phyloP scores from a whole-genome alignment of 2,797 vertebrate genomes.

The Percopsis omiscomaycus region DNA sequence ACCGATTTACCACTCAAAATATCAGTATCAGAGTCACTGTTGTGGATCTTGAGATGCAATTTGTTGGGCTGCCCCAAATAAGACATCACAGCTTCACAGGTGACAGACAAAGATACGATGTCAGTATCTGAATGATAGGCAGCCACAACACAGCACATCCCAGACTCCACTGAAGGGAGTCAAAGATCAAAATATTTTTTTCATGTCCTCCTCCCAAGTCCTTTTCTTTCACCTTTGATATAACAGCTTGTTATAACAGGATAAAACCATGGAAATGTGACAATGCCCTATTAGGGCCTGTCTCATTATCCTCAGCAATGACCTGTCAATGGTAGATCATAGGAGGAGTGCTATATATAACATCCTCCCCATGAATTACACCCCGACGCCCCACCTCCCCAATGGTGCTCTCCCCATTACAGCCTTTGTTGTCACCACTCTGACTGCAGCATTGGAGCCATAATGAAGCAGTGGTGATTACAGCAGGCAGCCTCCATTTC shows the following conservation, averaged over 20 bases:
- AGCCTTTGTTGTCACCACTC: constrained; percentile 58
- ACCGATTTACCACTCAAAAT: too few relatives aligned
- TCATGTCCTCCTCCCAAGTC: constrained; percentile 38
- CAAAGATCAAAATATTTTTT: constrained; percentile 50
- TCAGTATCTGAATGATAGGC: constrained; percentile 26
- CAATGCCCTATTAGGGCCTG: constrained; percentile 70
- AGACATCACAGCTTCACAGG: constrained; percentile 13
- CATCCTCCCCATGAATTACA: constrained; percentile 63
- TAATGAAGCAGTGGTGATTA: constrained; percentile 53
- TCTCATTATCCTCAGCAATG: constrained; percentile 67
- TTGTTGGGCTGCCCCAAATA: constrained; percentile 28
- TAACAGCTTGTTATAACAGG: constrained; percentile 65
- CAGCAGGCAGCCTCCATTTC: constrained; percentile 45
- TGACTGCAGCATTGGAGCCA: constrained; percentile 40
- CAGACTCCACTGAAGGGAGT: constrained; percentile 4
- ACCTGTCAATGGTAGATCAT: constrained; percentile 64
- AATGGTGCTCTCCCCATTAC: constrained; percentile 50
- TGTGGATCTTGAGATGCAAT: not conserved
- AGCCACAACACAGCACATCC: constrained; percentile 19
- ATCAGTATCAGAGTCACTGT: too few relatives aligned
- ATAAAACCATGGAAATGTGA: constrained; percentile 67
- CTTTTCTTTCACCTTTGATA: constrained; percentile 65
- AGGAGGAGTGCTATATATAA: constrained; percentile 65
- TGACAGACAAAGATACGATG: constrained; percentile 17
- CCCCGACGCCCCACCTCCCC: constrained; percentile 8